A percentile compares a stretch with the other conserved stretches of the same genome.
phyloP scores from a whole-genome alignment of 2,797 vertebrate genomes.

The Sebastes oblongus region DNA sequence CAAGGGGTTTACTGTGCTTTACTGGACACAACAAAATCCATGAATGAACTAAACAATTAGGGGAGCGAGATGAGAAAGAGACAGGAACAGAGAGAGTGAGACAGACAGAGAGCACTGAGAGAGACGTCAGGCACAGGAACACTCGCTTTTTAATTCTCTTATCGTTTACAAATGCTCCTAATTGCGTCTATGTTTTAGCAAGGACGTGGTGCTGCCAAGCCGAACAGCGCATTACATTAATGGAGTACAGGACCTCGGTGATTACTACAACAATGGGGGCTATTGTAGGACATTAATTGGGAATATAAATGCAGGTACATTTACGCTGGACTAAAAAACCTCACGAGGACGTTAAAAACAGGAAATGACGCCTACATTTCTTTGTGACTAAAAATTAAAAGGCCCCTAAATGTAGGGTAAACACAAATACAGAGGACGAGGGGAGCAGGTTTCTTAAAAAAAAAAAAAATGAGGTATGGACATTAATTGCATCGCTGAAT shows the following conservation, averaged over 20 bases:
- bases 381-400: neutral
- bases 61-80: constrained; percentile 29
- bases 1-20: constrained; percentile 21
- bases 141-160: constrained; percentile 67
- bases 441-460: constrained; percentile 2
- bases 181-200: constrained; percentile 70
- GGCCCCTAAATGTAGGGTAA: neutral
- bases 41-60: constrained; percentile 48
- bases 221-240: constrained; percentile 67
- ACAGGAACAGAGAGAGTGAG: constrained; percentile 26
- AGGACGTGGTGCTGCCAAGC: constrained; percentile 59
- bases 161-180: constrained; percentile 71
- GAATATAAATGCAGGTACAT: constrained; percentile 50
- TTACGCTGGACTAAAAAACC: constrained; percentile 14
- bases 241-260: constrained; percentile 64
- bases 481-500: constrained; percentile 41
- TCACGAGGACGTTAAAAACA: neutral
- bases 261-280: constrained; percentile 70
- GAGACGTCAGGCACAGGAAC: constrained; percentile 43
- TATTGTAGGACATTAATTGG: constrained; percentile 66
- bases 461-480: constrained; percentile 42
- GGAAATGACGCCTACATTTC: neutral
- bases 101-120: neutral
- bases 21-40: constrained; percentile 34
- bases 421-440: neutral